phyloP scores from a whole-genome alignment of 2,797 vertebrate genomes.

The Sebastes itinus region DNA sequence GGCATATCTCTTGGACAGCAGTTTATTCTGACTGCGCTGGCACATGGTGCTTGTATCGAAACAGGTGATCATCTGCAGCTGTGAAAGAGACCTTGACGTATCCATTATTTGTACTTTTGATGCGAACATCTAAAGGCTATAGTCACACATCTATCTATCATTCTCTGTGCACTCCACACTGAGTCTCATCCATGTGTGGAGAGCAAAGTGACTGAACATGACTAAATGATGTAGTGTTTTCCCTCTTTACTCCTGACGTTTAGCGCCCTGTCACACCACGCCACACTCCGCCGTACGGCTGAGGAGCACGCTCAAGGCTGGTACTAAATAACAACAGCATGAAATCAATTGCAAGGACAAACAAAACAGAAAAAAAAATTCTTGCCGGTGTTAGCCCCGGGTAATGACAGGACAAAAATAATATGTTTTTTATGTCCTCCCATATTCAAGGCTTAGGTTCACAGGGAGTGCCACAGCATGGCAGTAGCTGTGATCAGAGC shows the following conservation, averaged over 20 bases:
- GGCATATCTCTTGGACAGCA: conserved; percentile 35
- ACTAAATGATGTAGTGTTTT: conserved; percentile 35
- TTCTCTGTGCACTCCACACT: conserved; percentile 8
- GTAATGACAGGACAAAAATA: conserved; percentile 57
- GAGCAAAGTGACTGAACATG: conserved; percentile 18
- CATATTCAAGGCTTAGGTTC: conserved; percentile 54
- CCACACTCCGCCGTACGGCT: conserved; percentile 21
- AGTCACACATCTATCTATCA: conserved; percentile 19
- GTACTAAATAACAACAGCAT: conserved; percentile 70
- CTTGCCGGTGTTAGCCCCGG: conserved; percentile 17
- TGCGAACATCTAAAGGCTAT: conserved; percentile 29
- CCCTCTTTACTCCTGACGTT: conserved; percentile 38
- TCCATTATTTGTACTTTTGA: conserved; percentile 24
- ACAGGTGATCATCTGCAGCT: conserved; percentile 36
- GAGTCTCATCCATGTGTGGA: conserved; percentile 6
- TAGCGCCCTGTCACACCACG: conserved; percentile 27
- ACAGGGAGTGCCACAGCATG: conserved; percentile 40
- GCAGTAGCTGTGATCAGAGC: conserved; percentile 45
- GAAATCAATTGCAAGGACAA: conserved; percentile 70
- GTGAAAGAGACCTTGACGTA: conserved; percentile 26
- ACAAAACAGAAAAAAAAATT: conserved; percentile 46
- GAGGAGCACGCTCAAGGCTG: conserved; percentile 45
- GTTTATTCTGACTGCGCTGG: conserved; percentile 39
- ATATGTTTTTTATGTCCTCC: conserved; percentile 36
- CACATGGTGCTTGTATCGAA: conserved; percentile 16